Evolutionary conservation across 1,140 invertebrate species (phyloP), one percentile per base, ranked within the genome.

Genomic region (Globodera ellingtonae): DNA sequence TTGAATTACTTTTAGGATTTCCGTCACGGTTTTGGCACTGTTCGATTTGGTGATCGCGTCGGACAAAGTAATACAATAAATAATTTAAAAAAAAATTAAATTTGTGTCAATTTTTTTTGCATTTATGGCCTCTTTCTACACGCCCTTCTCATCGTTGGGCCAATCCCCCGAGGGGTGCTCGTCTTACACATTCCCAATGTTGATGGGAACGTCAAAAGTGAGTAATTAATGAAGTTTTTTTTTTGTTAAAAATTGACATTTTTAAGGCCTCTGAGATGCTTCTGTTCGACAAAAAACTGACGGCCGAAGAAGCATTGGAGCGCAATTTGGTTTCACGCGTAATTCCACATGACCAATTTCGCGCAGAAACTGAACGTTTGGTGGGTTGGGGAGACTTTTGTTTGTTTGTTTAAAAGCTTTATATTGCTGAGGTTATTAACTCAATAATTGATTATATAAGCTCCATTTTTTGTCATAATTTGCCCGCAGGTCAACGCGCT

Each of bases 31-130:
- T 0, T 90, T 95, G 35, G 92, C 92, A 10, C 91, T 98, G 0
- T 97, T 93, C 92, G 96, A 98, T 91, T 91, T 94, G 71, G 93
- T 97, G 46, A 95, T 94, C 90, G 94, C 94, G 65, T 93, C 93
- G n/a, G 93, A 94, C 79, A 92, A 89, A 80, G 93, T 92, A 88
- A 85, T 35, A 65, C 83, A 21, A 21, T 81, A 47, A 13, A 35
- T 46, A 3, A 24, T 35, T 67, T 47, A 46, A 72, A 75, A n/a
- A 80, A 84, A 91, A 79, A 84, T 94, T 44, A 79, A 4, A 75
- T 79, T 56, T 13, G 74, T 15, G 18, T 7, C 56, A 62, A n/a
- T 56, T 77, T 66, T 35, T 7, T n/a, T 35, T 56, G 6, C 59
- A 10, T 24, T 80, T 80, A 48, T 67, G 93, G 94, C 95, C 18